Conservation (phyloP, 2,888 invertebrate genomes). For the Crepidodera aurea region DNA sequence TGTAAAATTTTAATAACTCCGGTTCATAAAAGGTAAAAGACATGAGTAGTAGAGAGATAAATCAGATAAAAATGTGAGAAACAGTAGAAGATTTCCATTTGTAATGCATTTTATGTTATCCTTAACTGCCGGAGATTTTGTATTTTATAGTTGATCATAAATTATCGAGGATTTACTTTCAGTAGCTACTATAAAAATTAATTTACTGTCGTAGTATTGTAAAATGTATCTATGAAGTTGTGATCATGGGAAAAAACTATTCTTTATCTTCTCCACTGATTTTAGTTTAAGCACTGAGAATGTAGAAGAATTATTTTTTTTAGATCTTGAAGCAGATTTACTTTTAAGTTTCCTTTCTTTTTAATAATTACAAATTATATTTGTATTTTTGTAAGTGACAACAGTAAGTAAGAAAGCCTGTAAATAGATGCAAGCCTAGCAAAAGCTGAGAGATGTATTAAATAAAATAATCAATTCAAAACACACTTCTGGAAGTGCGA, state of each 20-base stretch:
- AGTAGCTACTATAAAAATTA: constrained; percentile 32
- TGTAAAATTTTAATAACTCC: constrained; percentile 23
- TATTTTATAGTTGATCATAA: constrained; percentile 33
- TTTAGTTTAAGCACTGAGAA: constrained; percentile 8
- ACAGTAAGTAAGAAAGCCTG: too few relatives aligned
- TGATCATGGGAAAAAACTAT: constrained; percentile 15
- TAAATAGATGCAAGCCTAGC: too few relatives aligned
- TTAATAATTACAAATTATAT: too few relatives aligned
- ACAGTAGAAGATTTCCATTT: constrained; percentile 29
- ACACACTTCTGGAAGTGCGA: too few relatives aligned
- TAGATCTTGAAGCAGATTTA: too few relatives aligned
- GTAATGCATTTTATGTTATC: constrained; percentile 30
- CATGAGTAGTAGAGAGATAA: constrained; percentile 15
- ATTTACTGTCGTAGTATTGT: constrained; percentile 25
- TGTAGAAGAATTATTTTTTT: constrained; percentile 6
- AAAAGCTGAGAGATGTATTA: too few relatives aligned
- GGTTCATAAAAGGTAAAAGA: constrained; percentile 17
- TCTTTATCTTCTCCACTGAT: too few relatives aligned
- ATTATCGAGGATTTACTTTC: constrained; percentile 34
- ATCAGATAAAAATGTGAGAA: constrained; percentile 33
- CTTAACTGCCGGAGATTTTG: constrained; percentile 36
- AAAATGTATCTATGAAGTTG: constrained; percentile 22
- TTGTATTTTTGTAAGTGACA: too few relatives aligned
- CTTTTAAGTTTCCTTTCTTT: too few relatives aligned
- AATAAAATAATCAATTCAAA: too few relatives aligned